Evolutionary conservation across 2,797 vertebrate species (phyloP).

Genomic region (Artibeus jamaicensis): DNA sequence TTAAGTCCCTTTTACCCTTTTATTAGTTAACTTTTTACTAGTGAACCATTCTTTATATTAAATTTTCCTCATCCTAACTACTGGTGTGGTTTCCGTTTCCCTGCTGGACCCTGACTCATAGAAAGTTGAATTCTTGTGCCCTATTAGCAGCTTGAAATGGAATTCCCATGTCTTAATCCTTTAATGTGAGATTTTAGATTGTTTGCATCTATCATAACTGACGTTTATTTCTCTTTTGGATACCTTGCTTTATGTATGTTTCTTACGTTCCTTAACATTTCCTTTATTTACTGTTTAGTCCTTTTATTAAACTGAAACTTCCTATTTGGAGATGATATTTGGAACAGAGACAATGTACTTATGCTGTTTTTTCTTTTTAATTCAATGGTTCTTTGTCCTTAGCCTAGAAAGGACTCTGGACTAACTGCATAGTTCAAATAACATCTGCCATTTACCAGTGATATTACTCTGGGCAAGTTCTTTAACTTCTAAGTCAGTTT

Average conservation of each 20-base stretch:
- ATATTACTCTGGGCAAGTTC: background rate
- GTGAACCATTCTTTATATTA: background rate
- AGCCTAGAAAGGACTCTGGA: background rate
- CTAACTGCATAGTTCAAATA: background rate
- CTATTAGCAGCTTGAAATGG: background rate
- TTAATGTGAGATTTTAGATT: slow-evolving; percentile 4
- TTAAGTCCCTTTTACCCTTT: background rate
- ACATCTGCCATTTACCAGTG: background rate
- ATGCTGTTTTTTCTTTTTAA: background rate
- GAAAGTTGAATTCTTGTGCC: background rate
- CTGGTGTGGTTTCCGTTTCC: background rate
- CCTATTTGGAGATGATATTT: background rate
- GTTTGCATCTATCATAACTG: background rate
- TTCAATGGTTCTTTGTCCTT: background rate
- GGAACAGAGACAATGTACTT: background rate
- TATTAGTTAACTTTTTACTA: background rate
- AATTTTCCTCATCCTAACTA: background rate
- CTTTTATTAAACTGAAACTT: background rate
- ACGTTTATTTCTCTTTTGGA: slow-evolving; percentile 9
- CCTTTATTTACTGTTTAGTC: background rate
- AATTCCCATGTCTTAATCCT: background rate
- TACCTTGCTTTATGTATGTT: background rate
- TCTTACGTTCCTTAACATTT: background rate
- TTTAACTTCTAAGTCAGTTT: slow-evolving; percentile 12
- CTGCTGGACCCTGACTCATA: background rate